Evolutionary conservation across 37 sponge, comb jelly and placozoan species (phyloP).

Genomic region (Lycopodina hypogea): DNA sequence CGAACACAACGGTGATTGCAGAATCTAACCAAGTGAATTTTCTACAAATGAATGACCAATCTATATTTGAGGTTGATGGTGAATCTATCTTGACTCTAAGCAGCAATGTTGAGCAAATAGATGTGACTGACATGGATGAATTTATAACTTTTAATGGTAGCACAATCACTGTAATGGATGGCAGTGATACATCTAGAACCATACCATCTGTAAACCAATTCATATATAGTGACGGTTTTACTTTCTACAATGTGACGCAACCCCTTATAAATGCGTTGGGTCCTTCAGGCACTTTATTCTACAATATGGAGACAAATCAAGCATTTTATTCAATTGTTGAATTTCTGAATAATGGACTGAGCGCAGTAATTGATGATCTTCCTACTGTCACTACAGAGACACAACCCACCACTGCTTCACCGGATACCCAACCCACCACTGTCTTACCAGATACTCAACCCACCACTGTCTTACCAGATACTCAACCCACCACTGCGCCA

Average conservation of each 20-base stretch:
- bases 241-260: background rate
- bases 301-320: background rate
- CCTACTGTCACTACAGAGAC: background rate
- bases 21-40: background rate
- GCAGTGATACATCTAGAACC: background rate
- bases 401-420: background rate
- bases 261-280: background rate
- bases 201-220: too few relatives aligned
- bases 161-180: background rate
- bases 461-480: background rate
- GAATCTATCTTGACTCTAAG: background rate
- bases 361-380: background rate
- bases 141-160: background rate
- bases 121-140: background rate
- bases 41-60: background rate
- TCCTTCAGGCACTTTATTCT: constrained; percentile 4
- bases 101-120: background rate
- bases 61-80: constrained; percentile 5
- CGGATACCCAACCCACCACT: background rate
- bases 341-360: background rate
- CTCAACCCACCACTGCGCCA: background rate
- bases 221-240: constrained; percentile 29
- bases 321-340: background rate
- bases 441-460: background rate
- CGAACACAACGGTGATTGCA: background rate